A percentile compares a stretch with the other conserved stretches of the same genome.
Evolutionary conservation across 2,888 invertebrate genomes (phyloP).

Genomic region (Mamestra brassicae): DNA sequence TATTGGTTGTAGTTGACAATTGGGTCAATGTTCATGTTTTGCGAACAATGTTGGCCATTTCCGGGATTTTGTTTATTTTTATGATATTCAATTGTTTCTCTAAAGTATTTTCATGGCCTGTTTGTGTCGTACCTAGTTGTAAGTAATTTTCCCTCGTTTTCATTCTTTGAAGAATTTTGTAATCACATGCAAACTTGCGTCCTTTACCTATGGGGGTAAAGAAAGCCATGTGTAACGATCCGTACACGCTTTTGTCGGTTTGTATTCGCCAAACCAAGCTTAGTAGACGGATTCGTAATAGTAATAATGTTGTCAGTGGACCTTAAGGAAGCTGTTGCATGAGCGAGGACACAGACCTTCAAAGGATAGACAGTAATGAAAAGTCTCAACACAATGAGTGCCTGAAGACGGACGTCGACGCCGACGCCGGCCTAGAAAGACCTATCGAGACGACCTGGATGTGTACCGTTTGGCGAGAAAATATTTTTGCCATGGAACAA

Average conservation of each 20-base stretch:
- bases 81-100: neutral
- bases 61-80: neutral
- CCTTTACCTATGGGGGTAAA: neutral
- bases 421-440: too few relatives aligned
- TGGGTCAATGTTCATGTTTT: conserved; percentile 45
- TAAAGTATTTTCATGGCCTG: neutral
- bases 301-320: too few relatives aligned
- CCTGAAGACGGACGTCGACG: too few relatives aligned
- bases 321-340: too few relatives aligned
- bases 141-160: neutral
- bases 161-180: neutral
- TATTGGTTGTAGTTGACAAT: conserved; percentile 26
- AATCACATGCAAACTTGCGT: neutral
- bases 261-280: too few relatives aligned
- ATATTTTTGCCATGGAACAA: too few relatives aligned
- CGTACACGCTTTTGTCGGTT: neutral
- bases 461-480: too few relatives aligned
- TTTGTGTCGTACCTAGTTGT: neutral
- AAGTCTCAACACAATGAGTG: too few relatives aligned
- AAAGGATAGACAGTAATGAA: too few relatives aligned
- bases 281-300: too few relatives aligned
- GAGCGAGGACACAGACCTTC: too few relatives aligned
- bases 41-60: neutral
- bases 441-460: too few relatives aligned
- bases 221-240: neutral